A percentile compares a stretch with the other conserved stretches of the same genome.
Conservation (phyloP, 2,113 vertebrate species). For the Oxygymnocypris stewartii region DNA sequence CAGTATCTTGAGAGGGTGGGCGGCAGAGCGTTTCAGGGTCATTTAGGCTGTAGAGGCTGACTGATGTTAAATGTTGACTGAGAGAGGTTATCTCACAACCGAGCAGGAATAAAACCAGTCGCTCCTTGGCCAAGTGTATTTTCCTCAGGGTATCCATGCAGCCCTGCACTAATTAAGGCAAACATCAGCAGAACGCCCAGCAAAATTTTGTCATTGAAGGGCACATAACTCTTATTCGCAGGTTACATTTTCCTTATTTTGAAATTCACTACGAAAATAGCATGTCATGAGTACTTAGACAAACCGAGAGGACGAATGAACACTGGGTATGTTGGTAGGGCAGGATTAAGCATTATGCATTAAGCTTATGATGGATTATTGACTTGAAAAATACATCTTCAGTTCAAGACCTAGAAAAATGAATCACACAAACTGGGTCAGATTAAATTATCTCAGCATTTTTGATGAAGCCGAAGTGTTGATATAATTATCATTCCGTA, state of each 20-base stretch:
- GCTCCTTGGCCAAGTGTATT: conserved; percentile 16
- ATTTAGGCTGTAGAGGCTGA: conserved; percentile 21
- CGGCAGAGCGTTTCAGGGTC: conserved; percentile 29
- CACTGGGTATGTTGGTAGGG: neutral
- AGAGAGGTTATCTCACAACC: conserved; percentile 9
- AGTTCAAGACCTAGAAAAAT: conserved; percentile 28
- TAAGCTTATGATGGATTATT: conserved; percentile 30
- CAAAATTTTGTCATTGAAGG: conserved; percentile 30
- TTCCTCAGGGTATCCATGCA: conserved; percentile 31
- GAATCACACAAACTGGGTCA: conserved; percentile 36
- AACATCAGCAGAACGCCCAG: conserved; percentile 33
- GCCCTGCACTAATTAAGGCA: conserved; percentile 16
- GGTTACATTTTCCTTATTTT: neutral
- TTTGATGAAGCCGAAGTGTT: conserved; percentile 15
- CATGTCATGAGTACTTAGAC: neutral
- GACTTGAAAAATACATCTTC: neutral
- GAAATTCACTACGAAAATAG: neutral
- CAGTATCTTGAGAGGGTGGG: conserved; percentile 17
- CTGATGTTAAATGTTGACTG: conserved; percentile 14
- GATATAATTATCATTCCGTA: conserved; percentile 26
- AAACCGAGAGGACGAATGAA: neutral
- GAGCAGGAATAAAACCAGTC: conserved; percentile 20
- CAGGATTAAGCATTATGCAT: conserved; percentile 31
- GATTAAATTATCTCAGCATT: conserved; percentile 37
- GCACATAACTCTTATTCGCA: neutral